Percentiles rank a stretch among this genome's conserved stretches.
phyloP scores from a whole-genome alignment of 2,113 vertebrate genomes.

The Cricetomys ansorgei region DNA sequence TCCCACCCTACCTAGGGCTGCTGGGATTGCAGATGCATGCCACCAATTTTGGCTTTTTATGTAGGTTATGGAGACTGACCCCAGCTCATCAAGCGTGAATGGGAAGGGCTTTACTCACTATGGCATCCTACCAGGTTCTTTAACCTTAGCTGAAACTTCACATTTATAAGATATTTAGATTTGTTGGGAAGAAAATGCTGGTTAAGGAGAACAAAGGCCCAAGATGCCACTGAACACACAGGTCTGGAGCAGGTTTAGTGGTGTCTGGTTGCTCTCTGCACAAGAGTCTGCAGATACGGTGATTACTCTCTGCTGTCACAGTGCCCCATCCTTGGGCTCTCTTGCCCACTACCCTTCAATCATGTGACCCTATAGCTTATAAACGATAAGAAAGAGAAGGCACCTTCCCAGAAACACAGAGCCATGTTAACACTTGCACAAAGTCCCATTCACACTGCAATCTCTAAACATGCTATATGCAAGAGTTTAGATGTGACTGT shows the following conservation, averaged over 20 bases:
- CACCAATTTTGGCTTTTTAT: not conserved
- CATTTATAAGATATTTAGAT: not conserved
- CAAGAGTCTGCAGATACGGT: not conserved
- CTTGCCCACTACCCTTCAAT: not conserved
- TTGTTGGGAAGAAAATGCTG: not conserved
- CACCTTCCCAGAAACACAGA: not conserved
- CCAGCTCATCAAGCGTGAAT: not conserved
- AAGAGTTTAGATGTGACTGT: not conserved
- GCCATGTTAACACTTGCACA: not conserved
- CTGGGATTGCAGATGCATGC: not conserved
- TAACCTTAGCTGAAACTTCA: not conserved
- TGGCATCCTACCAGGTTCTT: not conserved
- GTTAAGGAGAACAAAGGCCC: not conserved
- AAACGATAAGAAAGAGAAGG: not conserved
- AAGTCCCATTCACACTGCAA: not conserved
- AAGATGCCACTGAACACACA: not conserved
- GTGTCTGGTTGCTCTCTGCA: not conserved
- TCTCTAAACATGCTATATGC: fast-evolving
- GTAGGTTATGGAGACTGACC: not conserved
- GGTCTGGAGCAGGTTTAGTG: not conserved
- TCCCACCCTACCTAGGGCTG: not conserved
- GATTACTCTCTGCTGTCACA: not conserved
- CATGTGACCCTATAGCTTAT: not conserved
- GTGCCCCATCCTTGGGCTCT: not conserved
- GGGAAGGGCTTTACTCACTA: not conserved